Percentiles rank a stretch among this genome's conserved stretches.
Evolutionary conservation across 2,797 vertebrate genomes (phyloP).

Genomic region (Rhyacichthys aspro): DNA sequence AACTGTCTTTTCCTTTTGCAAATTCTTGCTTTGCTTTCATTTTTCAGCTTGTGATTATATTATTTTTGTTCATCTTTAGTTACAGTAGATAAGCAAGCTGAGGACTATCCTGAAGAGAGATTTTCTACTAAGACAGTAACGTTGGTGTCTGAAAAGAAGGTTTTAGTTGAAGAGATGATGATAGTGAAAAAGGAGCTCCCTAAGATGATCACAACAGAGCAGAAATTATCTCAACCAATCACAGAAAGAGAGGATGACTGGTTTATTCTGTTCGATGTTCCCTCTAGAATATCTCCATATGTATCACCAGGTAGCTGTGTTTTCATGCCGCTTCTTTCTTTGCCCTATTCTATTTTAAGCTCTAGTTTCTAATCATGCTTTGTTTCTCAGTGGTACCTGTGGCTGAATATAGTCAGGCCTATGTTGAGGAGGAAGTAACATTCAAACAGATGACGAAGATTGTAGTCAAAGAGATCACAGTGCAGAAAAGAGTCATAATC

Average conservation of each 20-base stretch:
- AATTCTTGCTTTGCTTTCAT: not conserved
- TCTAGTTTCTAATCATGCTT: not conserved
- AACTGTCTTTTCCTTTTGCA: not conserved
- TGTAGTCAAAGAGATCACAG: not conserved
- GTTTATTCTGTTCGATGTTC: slow-evolving; percentile 59
- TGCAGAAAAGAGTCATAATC: not conserved
- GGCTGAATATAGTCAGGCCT: not conserved
- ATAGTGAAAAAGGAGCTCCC: slow-evolving; percentile 24
- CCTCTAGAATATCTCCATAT: slow-evolving; percentile 44
- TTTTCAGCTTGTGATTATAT: not conserved
- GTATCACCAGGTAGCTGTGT: slow-evolving; percentile 1
- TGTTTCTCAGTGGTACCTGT: slow-evolving; percentile 5
- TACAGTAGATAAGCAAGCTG: slow-evolving; percentile 18
- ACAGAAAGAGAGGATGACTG: slow-evolving; percentile 65
- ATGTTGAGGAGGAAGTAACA: not conserved
- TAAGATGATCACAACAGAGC: slow-evolving; percentile 23
- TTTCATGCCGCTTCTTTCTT: too few species aligned
- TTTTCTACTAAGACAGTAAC: slow-evolving; percentile 22
- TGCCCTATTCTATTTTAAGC: not conserved
- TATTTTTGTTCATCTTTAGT: slow-evolving; percentile 47
- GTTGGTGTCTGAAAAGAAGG: slow-evolving; percentile 26
- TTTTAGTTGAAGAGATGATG: slow-evolving; percentile 34
- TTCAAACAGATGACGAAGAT: not conserved
- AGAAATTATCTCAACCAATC: slow-evolving; percentile 30
- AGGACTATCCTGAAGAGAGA: slow-evolving; percentile 34